These are phyloP conservation scores for Pandemis cinnamomeana DNA, from an alignment of 2,888 invertebrate genomes.

Conservation along the genomic window DNA sequence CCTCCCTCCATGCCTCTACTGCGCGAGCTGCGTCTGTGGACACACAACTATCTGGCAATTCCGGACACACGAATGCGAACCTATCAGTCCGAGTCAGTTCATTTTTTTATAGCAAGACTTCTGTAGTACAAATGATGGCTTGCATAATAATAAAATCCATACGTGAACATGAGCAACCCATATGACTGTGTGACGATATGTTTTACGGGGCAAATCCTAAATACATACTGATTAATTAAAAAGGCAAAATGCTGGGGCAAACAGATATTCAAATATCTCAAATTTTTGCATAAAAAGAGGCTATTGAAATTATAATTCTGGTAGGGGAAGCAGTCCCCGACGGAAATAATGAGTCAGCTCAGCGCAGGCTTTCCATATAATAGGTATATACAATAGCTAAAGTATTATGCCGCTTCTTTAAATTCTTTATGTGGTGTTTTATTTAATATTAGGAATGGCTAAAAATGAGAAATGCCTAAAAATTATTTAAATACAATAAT, in stretches of 20 bases:
- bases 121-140: not conserved
- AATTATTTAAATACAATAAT: too few species aligned
- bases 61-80: not conserved
- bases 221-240: not conserved
- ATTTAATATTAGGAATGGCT: too few species aligned
- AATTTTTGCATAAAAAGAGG: constrained; percentile 18
- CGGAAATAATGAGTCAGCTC: constrained; percentile 36
- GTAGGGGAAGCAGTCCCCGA: constrained; percentile 23
- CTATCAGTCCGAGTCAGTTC: not conserved
- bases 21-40: constrained; percentile 81
- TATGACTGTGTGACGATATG: not conserved
- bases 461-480: too few species aligned
- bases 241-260: constrained; percentile 2
- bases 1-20: constrained; percentile 84
- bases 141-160: constrained; percentile 6
- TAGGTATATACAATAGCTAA: too few species aligned
- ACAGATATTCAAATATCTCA: constrained; percentile 23
- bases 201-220: not conserved
- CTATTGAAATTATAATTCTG: constrained; percentile 28
- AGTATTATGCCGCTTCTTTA: not conserved
- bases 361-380: constrained; percentile 4
- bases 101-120: too few species aligned
- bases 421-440: not conserved
- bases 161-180: constrained; percentile 21
- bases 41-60: not conserved